Evolutionary conservation across 2,113 vertebrate species (phyloP).

Genomic region (Pungitius pungitius): DNA sequence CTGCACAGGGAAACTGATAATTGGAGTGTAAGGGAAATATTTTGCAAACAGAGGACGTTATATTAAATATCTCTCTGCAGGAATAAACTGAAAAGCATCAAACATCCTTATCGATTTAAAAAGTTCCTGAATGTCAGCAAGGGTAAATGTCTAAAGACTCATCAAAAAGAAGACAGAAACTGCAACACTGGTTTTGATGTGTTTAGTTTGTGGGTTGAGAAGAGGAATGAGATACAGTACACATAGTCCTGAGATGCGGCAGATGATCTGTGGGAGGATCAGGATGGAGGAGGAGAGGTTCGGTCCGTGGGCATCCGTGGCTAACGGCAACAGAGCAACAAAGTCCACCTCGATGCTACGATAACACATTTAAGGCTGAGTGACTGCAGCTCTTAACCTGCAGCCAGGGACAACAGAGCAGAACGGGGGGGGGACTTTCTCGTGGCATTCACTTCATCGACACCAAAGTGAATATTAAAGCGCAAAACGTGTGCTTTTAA

Average conservation of each 20-base stretch:
- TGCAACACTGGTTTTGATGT: constrained; percentile 37
- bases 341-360: constrained; percentile 43
- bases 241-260: constrained; percentile 54
- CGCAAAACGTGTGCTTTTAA: not conserved
- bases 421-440: not conserved
- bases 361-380: constrained; percentile 34
- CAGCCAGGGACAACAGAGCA: not conserved
- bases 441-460: not conserved
- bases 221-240: constrained; percentile 38
- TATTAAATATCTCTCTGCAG: constrained; percentile 5
- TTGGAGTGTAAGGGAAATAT: not conserved
- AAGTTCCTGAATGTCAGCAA: constrained; percentile 12
- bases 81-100: not conserved
- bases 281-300: constrained; percentile 62
- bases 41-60: constrained; percentile 2
- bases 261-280: constrained; percentile 75
- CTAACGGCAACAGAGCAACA: constrained; percentile 52
- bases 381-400: constrained; percentile 23
- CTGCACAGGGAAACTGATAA: constrained; percentile 16
- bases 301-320: constrained; percentile 67
- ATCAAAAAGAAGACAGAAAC: constrained; percentile 20
- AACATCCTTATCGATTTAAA: constrained; percentile 20
- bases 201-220: constrained; percentile 48
- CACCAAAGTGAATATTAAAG: not conserved
- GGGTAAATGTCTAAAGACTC: not conserved